Conservation (phyloP, 2,888 invertebrate species). For the Harpalus rufipes region DNA sequence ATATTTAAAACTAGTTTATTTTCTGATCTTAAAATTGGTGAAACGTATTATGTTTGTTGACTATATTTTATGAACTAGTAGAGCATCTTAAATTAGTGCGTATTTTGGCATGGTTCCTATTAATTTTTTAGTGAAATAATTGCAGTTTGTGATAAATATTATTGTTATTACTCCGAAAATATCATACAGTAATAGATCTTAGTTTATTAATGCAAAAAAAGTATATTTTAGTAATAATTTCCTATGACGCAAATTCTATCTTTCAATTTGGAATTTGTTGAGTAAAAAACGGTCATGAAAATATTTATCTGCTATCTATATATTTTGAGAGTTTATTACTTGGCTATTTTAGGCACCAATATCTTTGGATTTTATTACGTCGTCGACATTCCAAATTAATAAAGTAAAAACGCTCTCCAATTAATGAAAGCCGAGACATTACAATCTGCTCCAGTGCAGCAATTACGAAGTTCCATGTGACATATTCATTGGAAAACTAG, state of each 20-base stretch:
- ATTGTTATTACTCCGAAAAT: background rate
- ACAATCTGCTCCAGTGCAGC: slow-evolving; percentile 23
- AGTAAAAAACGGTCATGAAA: background rate
- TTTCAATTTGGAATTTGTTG: background rate
- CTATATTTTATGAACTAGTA: background rate
- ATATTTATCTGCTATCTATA: background rate
- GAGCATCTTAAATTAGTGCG: background rate
- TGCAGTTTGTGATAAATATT: slow-evolving; percentile 8
- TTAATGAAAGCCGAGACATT: slow-evolving; percentile 39
- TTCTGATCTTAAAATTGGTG: background rate
- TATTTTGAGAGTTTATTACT: slow-evolving; percentile 11
- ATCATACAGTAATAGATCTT: background rate
- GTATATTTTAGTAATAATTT: background rate
- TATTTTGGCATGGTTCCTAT: background rate
- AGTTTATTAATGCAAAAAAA: background rate
- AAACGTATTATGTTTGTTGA: background rate
- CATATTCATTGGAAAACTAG: slow-evolving; percentile 49
- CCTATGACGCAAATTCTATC: background rate
- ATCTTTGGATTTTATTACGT: slow-evolving; percentile 34
- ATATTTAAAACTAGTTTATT: too few species aligned
- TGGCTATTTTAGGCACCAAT: slow-evolving; percentile 25
- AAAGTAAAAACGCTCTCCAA: slow-evolving; percentile 38
- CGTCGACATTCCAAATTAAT: slow-evolving; percentile 27
- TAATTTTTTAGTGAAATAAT: background rate
- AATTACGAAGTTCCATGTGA: slow-evolving; percentile 33